Evolutionary conservation across 1,140 invertebrate genomes (phyloP).

Genomic region (Drosophila obscura): DNA sequence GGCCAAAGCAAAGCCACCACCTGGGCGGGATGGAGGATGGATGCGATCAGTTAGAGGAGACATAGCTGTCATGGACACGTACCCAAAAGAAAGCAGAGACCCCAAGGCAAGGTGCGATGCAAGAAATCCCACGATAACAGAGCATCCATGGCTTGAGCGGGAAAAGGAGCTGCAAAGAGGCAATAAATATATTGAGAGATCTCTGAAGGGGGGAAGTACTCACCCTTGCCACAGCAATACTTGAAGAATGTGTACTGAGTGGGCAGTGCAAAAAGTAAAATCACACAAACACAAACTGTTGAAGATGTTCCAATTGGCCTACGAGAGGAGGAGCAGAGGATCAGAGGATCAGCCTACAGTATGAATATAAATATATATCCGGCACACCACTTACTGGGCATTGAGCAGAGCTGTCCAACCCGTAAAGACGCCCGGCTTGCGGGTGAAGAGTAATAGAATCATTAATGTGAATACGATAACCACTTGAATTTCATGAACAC

Average conservation of each 20-base stretch:
- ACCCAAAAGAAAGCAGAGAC: constrained; percentile 59
- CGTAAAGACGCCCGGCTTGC: constrained; percentile 86
- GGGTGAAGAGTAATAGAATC: constrained; percentile 93
- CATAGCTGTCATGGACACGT: neutral
- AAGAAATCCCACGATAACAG: constrained; percentile 44
- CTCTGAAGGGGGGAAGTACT: neutral
- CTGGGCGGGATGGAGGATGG: constrained; percentile 46
- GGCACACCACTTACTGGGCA: constrained; percentile 52
- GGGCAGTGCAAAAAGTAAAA: constrained; percentile 91
- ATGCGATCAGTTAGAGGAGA: neutral
- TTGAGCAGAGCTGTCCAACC: constrained; percentile 55
- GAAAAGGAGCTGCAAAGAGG: constrained; percentile 41
- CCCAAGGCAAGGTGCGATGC: constrained; percentile 36
- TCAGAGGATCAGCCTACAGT: no score
- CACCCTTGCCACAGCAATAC: constrained; percentile 53
- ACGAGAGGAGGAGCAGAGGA: neutral
- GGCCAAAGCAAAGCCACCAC: constrained; percentile 95
- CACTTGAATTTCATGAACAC: constrained; percentile 91
- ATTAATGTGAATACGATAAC: constrained; percentile 89
- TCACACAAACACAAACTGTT: constrained; percentile 89
- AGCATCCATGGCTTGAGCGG: constrained; percentile 43
- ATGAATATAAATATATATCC: neutral
- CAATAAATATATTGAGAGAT: no score
- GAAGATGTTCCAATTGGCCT: constrained; percentile 90
- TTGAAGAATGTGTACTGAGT: constrained; percentile 85